Percentiles rank a stretch among this genome's conserved stretches.
phyloP scores from a whole-genome alignment of 2,888 invertebrate genomes.

The Chrysolina americana region DNA sequence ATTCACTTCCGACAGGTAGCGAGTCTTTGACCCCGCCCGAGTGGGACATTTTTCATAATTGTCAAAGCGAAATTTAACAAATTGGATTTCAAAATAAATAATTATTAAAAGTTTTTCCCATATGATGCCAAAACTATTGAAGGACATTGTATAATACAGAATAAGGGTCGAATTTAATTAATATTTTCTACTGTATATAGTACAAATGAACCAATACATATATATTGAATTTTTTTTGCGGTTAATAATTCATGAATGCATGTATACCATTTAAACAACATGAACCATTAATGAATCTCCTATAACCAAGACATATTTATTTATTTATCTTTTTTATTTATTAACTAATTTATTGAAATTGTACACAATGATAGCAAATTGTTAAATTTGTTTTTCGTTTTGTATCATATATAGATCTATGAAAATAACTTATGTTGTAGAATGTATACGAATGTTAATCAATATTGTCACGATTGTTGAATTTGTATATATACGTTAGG shows the following conservation, averaged over 20 bases:
- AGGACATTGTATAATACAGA: no score
- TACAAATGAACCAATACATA: constrained; percentile 2
- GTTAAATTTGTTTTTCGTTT: constrained; percentile 13
- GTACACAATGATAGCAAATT: neutral
- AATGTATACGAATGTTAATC: constrained; percentile 41
- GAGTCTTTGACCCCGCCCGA: no score
- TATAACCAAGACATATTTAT: neutral
- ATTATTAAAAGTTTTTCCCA: no score
- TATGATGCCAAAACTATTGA: no score
- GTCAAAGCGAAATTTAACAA: no score
- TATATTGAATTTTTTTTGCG: neutral
- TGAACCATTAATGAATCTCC: neutral
- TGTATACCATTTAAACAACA: neutral
- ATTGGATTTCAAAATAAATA: no score
- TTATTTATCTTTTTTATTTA: constrained; percentile 15
- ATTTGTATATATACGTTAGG: constrained; percentile 50
- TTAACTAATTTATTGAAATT: neutral
- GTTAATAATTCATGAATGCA: neutral
- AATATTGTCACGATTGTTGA: constrained; percentile 39
- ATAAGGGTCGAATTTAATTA: no score
- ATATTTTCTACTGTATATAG: neutral
- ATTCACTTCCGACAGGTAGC: no score
- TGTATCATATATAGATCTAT: constrained; percentile 34
- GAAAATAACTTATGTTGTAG: constrained; percentile 25
- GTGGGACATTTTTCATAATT: no score